A percentile compares a stretch with the other conserved stretches of the same genome.
Evolutionary conservation across 2,113 vertebrate species (phyloP).

Genomic region (Bothrops jararaca): DNA sequence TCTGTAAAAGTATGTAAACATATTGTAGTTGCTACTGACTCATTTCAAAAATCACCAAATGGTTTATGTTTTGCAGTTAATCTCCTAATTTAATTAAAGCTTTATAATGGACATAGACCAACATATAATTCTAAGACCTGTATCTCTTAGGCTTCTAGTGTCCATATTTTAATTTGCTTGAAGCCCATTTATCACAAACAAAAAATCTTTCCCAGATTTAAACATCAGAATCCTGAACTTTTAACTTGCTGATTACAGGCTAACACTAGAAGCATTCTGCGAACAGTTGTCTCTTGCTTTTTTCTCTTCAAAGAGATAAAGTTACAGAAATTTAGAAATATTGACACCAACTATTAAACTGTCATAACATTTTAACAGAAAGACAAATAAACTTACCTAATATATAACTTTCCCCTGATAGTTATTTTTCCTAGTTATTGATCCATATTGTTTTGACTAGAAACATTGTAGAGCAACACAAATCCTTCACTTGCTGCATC

Average conservation of each 20-base stretch:
- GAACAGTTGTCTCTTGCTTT: background rate
- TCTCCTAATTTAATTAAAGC: background rate
- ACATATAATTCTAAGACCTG: background rate
- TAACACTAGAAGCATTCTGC: background rate
- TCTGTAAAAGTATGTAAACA: background rate
- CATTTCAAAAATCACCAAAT: background rate
- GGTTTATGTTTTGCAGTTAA: background rate
- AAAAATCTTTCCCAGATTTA: background rate
- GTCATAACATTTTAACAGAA: background rate
- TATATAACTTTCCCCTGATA: slow-evolving; percentile 9
- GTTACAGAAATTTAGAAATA: background rate
- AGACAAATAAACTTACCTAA: background rate
- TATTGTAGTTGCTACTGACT: background rate
- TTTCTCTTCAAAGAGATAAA: background rate
- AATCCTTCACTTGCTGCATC: background rate
- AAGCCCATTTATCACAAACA: background rate
- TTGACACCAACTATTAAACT: background rate
- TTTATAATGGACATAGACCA: background rate
- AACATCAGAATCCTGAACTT: background rate
- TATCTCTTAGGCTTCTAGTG: background rate
- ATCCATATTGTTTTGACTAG: background rate
- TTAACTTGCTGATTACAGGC: background rate
- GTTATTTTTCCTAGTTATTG: slow-evolving; percentile 10
- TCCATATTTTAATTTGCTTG: background rate
- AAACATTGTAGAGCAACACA: slow-evolving; percentile 11